A percentile compares a stretch with the other conserved stretches of the same genome.
phyloP scores from a whole-genome alignment of 2,113 vertebrate species.

The Scartelaos histophorus region DNA sequence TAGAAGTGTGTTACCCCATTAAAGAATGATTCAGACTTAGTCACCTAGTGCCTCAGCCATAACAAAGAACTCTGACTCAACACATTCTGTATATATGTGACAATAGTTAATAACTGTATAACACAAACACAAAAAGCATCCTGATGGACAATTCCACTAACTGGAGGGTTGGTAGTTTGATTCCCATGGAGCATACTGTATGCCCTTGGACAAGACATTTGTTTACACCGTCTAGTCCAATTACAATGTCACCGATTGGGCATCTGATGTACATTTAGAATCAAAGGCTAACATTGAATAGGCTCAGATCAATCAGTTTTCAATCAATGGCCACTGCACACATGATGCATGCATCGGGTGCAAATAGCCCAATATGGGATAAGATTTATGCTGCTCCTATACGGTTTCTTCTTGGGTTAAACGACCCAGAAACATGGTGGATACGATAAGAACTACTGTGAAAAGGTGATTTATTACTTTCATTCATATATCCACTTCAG shows the following conservation, averaged over 20 bases:
- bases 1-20: too few relatives aligned
- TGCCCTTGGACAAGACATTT: not conserved
- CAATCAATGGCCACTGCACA: not conserved
- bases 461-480: constrained; percentile 6
- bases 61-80: too few relatives aligned
- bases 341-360: not conserved
- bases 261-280: not conserved
- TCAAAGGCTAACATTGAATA: not conserved
- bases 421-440: not conserved
- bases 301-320: not conserved
- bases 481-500: constrained; percentile 7
- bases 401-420: constrained; percentile 4
- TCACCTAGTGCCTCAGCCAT: too few relatives aligned
- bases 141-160: too few relatives aligned
- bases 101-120: too few relatives aligned
- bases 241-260: too few relatives aligned
- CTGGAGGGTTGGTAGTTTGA: not conserved
- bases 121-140: too few relatives aligned
- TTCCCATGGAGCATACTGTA: not conserved
- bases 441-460: not conserved
- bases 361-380: not conserved
- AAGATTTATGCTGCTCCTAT: not conserved
- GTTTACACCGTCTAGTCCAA: not conserved
- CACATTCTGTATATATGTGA: too few relatives aligned
- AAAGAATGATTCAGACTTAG: too few relatives aligned